phyloP scores from a whole-genome alignment of 2,888 invertebrate species.

The Leucophora obtusa region DNA sequence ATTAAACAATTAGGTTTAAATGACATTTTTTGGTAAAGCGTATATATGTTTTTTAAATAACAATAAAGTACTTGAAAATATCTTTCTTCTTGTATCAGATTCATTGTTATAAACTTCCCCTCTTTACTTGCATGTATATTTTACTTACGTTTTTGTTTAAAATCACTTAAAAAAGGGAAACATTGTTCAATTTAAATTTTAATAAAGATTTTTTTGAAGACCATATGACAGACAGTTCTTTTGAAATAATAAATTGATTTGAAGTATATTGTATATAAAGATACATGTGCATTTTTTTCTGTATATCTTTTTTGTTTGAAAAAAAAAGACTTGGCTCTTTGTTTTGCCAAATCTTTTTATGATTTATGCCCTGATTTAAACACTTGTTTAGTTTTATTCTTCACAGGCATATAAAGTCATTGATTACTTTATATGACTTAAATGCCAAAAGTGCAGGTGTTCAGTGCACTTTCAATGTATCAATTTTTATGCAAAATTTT shows the following conservation, averaged over 20 bases:
- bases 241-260: constrained; percentile 49
- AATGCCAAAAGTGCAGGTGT: constrained; percentile 49
- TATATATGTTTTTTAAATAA: constrained; percentile 6
- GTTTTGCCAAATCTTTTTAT: constrained; percentile 35
- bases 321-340: constrained; percentile 16
- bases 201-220: constrained; percentile 40
- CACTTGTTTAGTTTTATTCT: constrained; percentile 43
- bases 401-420: constrained; percentile 31
- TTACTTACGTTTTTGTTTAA: constrained; percentile 21
- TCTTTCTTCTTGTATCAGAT: constrained; percentile 16
- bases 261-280: not conserved
- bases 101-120: constrained; percentile 39
- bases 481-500: constrained; percentile 23
- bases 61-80: constrained; percentile 52
- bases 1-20: constrained; percentile 54
- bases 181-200: constrained; percentile 18
- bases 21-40: constrained; percentile 23
- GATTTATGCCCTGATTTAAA: constrained; percentile 49
- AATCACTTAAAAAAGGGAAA: constrained; percentile 18
- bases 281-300: not conserved
- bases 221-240: constrained; percentile 56
- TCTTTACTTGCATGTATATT: constrained; percentile 35
- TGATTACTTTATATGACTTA: constrained; percentile 31
- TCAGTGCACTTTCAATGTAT: constrained; percentile 26
- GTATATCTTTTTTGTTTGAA: constrained; percentile 7